These are phyloP conservation scores for Neodontobutis hainanensis DNA, from an alignment of 2,113 vertebrate genomes.

Conservation along the genomic window DNA sequence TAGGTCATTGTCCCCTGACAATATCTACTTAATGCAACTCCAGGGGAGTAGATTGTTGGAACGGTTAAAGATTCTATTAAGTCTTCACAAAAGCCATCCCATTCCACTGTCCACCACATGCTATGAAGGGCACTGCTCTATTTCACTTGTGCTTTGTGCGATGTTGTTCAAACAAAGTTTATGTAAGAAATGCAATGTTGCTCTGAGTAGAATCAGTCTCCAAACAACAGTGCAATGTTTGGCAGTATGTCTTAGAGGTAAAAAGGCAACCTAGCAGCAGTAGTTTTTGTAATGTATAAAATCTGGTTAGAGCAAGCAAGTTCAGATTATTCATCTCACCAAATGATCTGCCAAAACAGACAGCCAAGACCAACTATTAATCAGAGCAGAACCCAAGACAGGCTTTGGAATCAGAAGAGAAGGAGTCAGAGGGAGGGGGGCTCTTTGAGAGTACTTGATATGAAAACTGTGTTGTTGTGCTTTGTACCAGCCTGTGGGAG, in stretches of 20 bases:
- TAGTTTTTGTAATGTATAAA: constrained; percentile 61
- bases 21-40: constrained; percentile 99
- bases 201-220: constrained; percentile 49
- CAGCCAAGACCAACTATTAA: constrained; percentile 76
- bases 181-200: constrained; percentile 71
- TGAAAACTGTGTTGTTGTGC: constrained; percentile 84
- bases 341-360: constrained; percentile 75
- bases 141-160: constrained; percentile 76
- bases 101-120: constrained; percentile 85
- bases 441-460: constrained; percentile 80
- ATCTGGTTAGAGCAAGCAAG: constrained; percentile 65
- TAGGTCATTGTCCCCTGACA: constrained; percentile 95
- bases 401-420: constrained; percentile 73
- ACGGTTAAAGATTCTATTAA: constrained; percentile 98
- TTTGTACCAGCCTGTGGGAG: constrained; percentile 86
- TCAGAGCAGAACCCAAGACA: constrained; percentile 76
- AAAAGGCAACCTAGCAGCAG: constrained; percentile 44
- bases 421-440: constrained; percentile 66
- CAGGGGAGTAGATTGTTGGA: constrained; percentile 93
- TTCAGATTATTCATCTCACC: constrained; percentile 74
- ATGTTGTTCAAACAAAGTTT: constrained; percentile 75
- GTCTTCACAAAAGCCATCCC: constrained; percentile 92
- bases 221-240: constrained; percentile 51
- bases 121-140: constrained; percentile 81
- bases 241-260: constrained; percentile 29